Evolutionary conservation across 2,888 invertebrate species (phyloP).

Genomic region (Eupithecia pulchellata): DNA sequence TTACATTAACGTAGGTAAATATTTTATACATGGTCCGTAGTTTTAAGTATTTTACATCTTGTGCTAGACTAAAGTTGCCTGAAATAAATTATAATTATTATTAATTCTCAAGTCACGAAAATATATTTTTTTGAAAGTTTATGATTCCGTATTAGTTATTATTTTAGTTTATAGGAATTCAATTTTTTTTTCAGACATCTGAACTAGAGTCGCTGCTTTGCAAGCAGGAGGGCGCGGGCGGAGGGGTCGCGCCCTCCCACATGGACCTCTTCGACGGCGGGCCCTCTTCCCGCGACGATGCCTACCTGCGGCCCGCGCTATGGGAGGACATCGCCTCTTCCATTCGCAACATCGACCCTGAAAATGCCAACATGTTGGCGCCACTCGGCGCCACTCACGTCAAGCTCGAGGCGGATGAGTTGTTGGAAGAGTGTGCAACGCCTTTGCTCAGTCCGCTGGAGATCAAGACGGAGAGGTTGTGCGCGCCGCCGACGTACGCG

Average conservation of each 20-base stretch:
- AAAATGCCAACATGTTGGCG: slow-evolving; percentile 94
- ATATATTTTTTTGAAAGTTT: background rate
- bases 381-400: slow-evolving; percentile 88
- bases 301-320: slow-evolving; percentile 93
- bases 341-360: slow-evolving; percentile 95
- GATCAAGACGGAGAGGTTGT: slow-evolving; percentile 91
- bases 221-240: slow-evolving; percentile 88
- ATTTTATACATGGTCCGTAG: too few relatives aligned
- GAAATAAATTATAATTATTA: too few relatives aligned
- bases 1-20: too few relatives aligned
- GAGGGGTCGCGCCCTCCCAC: slow-evolving; percentile 85
- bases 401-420: slow-evolving; percentile 90
- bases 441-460: slow-evolving; percentile 91
- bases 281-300: slow-evolving; percentile 89
- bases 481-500: slow-evolving; percentile 84
- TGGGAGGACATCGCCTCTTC: slow-evolving; percentile 97
- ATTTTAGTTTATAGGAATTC: background rate
- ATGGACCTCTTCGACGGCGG: slow-evolving; percentile 84
- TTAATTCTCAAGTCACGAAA: background rate
- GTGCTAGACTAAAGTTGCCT: too few relatives aligned
- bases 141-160: too few relatives aligned
- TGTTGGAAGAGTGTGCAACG: slow-evolving; percentile 87
- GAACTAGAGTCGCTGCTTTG: slow-evolving; percentile 92
- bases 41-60: too few relatives aligned
- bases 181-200: slow-evolving; percentile 86